phyloP scores from a whole-genome alignment of 2,113 vertebrate species.

The Pomatorhinus ruficollis region DNA sequence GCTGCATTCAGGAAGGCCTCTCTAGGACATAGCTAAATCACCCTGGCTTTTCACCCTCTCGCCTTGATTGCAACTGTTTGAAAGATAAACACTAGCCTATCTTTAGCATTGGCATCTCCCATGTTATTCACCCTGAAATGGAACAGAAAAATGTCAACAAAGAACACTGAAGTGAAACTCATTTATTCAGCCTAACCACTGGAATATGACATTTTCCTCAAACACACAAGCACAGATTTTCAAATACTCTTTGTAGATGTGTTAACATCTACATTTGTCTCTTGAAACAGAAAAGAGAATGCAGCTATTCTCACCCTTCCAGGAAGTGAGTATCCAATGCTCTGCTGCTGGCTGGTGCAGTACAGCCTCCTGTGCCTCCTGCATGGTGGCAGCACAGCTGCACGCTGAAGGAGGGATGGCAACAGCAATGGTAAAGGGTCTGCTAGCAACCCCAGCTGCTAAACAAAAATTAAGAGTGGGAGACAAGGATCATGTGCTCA shows the following conservation, averaged over 20 bases:
- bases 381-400: not conserved
- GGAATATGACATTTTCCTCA: not conserved
- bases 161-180: not conserved
- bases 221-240: not conserved
- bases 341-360: not conserved
- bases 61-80: not conserved
- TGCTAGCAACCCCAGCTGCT: not conserved
- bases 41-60: not conserved
- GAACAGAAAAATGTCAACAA: constrained; percentile 4
- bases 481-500: accelerated
- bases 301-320: not conserved
- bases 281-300: not conserved
- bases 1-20: not conserved
- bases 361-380: not conserved
- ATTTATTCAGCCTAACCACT: not conserved
- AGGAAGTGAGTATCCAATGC: not conserved
- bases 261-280: not conserved
- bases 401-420: not conserved
- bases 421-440: not conserved
- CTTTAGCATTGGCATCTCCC: not conserved
- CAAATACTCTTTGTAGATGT: not conserved
- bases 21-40: not conserved
- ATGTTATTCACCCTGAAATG: not conserved
- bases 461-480: accelerated
- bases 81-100: not conserved